Evolutionary conservation across 2,113 vertebrate genomes (phyloP), one percentile per base, ranked within the genome.

Genomic region (Piaya cayana): DNA sequence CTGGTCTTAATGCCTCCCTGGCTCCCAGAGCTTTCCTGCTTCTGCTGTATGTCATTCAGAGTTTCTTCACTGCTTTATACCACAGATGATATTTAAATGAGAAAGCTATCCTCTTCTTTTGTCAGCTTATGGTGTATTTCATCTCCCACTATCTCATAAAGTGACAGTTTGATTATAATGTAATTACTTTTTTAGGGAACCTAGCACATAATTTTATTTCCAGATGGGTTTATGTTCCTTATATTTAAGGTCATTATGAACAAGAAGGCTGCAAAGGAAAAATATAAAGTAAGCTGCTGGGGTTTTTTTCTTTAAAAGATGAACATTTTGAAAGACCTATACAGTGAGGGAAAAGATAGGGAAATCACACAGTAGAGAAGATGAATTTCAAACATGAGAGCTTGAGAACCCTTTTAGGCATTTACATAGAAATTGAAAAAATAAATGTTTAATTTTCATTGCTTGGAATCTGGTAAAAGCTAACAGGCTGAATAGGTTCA

Each of bases 111-210:
- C 49, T 83, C 87, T 90, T 93, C 86, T 90, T 81, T 85, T 96
- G 95, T 96, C 88, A 95, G 93, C 72, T 96, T 96, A 93, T 75
- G 87, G 75, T 86, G 78, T 50, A 82, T 95, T 97, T 97, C 95
- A 97, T 97, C 95, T 97, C 90, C 82, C 92, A 92, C 91, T 95
- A 95, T 91, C 93, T 96, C 85, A 52, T 78, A 83, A 96, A 97
- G 78, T 97, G 98, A 97, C 97, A 98, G 95, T 62, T 98, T 98
- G 97, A 98, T 98, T 97, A 97, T 97, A 97, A 97, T 90, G 95
- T 97, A 97, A 98, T 98, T 97, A 97, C 97, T 65, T 96, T 96
- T 97, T 96, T 88, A 92, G 11, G 91, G 95, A 98, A 95, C 81
- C 84, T 93, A 88, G 88, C 9, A 21, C 83, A 94, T 96, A 97